Conservation (phyloP, 2,113 vertebrate genomes). For the Scalopus aquaticus region DNA sequence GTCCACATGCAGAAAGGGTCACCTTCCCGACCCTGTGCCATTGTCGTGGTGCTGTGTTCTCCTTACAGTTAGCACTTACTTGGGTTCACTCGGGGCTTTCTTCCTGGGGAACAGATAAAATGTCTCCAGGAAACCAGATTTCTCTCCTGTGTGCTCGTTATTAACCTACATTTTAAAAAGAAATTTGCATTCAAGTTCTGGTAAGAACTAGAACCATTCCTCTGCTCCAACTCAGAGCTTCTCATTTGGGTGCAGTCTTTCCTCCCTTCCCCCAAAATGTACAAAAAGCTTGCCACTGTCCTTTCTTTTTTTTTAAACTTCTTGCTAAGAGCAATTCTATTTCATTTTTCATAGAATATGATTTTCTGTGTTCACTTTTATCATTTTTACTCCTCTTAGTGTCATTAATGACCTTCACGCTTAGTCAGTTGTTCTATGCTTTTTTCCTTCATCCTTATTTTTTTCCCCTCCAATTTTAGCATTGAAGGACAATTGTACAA, state of each 20-base stretch:
- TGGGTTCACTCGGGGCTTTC: background rate
- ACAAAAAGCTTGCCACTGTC: background rate
- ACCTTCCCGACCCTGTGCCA: background rate
- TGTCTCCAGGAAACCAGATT: conserved; percentile 45
- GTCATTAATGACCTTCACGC: conserved; percentile 75
- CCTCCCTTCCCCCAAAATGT: background rate
- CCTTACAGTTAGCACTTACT: background rate
- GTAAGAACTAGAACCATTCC: background rate
- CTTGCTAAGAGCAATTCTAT: conserved; percentile 51
- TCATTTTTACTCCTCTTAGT: conserved; percentile 68
- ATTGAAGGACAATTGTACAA: conserved; percentile 72
- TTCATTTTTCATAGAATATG: conserved; percentile 71
- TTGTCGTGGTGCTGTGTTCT: background rate
- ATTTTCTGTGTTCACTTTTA: conserved; percentile 58
- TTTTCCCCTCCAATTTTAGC: conserved; percentile 46
- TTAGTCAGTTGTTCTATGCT: conserved; percentile 55
- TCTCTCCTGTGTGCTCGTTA: background rate
- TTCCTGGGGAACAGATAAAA: conserved; percentile 32
- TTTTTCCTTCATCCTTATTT: conserved; percentile 30
- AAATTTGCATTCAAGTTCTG: conserved; percentile 46
- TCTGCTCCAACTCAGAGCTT: background rate
- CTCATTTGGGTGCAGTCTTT: background rate
- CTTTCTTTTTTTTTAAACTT: background rate
- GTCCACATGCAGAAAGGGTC: background rate
- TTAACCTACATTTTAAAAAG: background rate